Evolutionary conservation across 2,888 invertebrate species (phyloP).

Genomic region (Polylopha cassiicola): DNA sequence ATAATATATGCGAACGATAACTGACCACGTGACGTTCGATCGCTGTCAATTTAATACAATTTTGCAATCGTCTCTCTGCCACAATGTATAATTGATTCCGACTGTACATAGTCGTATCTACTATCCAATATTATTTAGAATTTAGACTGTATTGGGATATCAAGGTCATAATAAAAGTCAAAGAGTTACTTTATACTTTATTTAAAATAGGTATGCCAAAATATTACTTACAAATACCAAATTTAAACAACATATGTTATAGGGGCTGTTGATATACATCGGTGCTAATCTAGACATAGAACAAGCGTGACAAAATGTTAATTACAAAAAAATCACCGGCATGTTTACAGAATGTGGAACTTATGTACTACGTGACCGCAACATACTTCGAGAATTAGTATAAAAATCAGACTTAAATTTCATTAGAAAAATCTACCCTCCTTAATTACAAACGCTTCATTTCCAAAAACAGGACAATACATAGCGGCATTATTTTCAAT

Average conservation of each 20-base stretch:
- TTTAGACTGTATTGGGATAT: background rate
- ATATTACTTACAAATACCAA: conserved; percentile 49
- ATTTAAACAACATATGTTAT: conserved; percentile 31
- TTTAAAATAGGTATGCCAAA: conserved; percentile 67
- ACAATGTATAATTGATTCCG: no score
- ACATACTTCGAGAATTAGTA: conserved; percentile 53
- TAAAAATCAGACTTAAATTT: conserved; percentile 66
- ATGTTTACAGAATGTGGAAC: no score
- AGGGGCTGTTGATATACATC: conserved; percentile 3
- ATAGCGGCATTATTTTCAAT: conserved; percentile 4
- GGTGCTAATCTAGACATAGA: conserved; percentile 9
- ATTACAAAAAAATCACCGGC: no score
- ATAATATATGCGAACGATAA: no score
- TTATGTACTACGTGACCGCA: conserved; percentile 51
- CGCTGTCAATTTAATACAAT: no score
- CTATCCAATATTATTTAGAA: no score
- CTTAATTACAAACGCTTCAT: background rate
- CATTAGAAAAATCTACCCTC: conserved; percentile 28
- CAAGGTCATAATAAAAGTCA: background rate
- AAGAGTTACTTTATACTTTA: conserved; percentile 41
- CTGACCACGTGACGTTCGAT: no score
- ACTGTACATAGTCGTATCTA: no score
- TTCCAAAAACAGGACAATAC: background rate
- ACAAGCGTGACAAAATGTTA: conserved; percentile 12
- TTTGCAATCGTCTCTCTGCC: no score